Conservation (phyloP, 2,888 invertebrate species). For the Agelastica alni region DNA sequence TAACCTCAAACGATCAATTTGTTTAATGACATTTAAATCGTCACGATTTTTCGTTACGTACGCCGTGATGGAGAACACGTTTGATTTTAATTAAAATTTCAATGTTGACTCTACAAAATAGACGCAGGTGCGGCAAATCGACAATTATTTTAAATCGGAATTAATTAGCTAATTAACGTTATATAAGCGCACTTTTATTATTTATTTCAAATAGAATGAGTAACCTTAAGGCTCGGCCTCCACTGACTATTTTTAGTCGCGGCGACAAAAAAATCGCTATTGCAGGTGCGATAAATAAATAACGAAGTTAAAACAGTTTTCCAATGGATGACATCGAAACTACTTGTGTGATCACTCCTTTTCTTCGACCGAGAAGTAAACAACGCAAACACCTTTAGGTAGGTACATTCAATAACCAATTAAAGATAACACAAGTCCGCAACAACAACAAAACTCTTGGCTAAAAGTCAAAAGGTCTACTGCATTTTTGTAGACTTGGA, state of each 20-base stretch:
- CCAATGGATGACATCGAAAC: neutral
- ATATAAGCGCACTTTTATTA: neutral
- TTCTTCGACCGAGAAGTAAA: neutral
- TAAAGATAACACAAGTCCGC: no score
- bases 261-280: neutral
- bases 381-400: neutral
- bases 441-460: no score
- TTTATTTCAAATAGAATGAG: neutral
- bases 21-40: no score
- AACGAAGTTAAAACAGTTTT: no score
- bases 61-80: no score
- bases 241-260: neutral
- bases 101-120: neutral
- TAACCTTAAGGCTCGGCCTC: neutral
- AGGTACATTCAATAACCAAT: no score
- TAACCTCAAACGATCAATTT: no score
- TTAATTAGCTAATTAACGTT: neutral
- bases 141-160: neutral
- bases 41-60: no score
- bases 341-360: neutral
- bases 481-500: no score
- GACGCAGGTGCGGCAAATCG: slow-evolving; percentile 2
- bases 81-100: neutral
- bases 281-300: neutral
- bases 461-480: no score